Evolutionary conservation across 2,888 invertebrate genomes (phyloP).

Genomic region (Lumbricus terrestris): DNA sequence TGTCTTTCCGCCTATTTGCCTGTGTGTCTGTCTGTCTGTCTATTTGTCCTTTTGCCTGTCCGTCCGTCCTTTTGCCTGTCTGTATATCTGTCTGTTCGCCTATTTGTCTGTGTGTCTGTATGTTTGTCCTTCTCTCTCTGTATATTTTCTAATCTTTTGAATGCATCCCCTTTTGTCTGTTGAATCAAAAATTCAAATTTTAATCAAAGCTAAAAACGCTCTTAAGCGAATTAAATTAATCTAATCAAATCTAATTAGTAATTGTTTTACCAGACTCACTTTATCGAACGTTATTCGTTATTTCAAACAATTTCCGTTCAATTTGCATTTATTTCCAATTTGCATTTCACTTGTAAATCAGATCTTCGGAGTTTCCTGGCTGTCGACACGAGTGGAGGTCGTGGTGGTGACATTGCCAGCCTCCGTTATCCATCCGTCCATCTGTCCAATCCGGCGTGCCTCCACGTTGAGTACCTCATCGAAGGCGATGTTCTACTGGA

Average conservation of each 20-base stretch:
- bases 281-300: too few species aligned
- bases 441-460: slow-evolving; percentile 27
- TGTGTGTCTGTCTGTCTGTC: neutral
- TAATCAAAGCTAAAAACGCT: too few species aligned
- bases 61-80: neutral
- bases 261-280: too few species aligned
- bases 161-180: too few species aligned
- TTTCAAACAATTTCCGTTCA: neutral
- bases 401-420: slow-evolving; percentile 29
- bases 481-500: slow-evolving; percentile 30
- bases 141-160: neutral
- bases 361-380: slow-evolving; percentile 16
- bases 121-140: neutral
- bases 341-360: neutral
- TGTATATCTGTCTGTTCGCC: neutral
- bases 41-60: neutral
- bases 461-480: slow-evolving; percentile 33
- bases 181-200: too few species aligned
- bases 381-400: neutral
- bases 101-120: neutral
- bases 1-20: neutral
- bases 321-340: neutral
- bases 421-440: slow-evolving; percentile 27
- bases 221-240: too few species aligned
- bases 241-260: too few species aligned